Conservation (phyloP, 2,797 vertebrate species). For the Cottoperca gobio region DNA sequence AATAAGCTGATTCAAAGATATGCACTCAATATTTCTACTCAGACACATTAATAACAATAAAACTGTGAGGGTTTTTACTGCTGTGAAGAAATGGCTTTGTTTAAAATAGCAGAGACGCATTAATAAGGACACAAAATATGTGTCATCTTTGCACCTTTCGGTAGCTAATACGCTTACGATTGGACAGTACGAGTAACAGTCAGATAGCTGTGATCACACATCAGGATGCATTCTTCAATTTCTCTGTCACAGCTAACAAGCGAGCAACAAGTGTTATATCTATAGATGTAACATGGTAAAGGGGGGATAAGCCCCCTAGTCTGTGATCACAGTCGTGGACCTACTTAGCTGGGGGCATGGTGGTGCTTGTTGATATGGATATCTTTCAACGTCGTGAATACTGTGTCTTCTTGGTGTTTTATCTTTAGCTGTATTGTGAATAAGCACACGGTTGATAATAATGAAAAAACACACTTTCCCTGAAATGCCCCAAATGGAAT, state of each 20-base stretch:
- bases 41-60: constrained; percentile 20
- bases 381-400: background rate
- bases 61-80: background rate
- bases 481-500: background rate
- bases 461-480: background rate
- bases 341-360: background rate
- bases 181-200: background rate
- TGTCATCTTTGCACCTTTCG: constrained; percentile 9
- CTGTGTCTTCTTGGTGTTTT: background rate
- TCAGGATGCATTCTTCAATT: constrained; percentile 4
- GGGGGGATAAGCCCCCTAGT: background rate
- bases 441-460: background rate
- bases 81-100: constrained; percentile 4
- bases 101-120: constrained; percentile 33
- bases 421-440: background rate
- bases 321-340: constrained; percentile 21
- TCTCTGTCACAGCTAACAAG: constrained; percentile 3
- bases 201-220: constrained; percentile 20
- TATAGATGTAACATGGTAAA: constrained; percentile 3
- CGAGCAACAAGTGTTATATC: background rate
- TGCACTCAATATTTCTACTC: constrained; percentile 16
- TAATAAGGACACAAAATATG: background rate
- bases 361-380: background rate
- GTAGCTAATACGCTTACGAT: constrained; percentile 7
- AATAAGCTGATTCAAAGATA: constrained; percentile 39